Evolutionary conservation across 2,113 vertebrate genomes (phyloP), one percentile per base, ranked within the genome.

Genomic region (Lutjanus erythropterus): DNA sequence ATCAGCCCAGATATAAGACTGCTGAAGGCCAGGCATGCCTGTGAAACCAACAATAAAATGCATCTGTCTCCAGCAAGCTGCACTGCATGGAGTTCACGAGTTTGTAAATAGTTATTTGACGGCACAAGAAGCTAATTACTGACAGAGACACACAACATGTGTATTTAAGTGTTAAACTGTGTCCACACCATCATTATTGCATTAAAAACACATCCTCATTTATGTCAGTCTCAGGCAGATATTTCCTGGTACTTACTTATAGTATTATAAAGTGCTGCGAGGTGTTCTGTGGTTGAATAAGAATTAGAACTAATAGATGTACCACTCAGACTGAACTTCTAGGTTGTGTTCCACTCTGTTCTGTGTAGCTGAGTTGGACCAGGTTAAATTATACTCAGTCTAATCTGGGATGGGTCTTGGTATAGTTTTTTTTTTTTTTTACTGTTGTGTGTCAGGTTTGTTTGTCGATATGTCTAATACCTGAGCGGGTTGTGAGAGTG

Each of bases 181-280:
- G 21, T 71, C 31, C 23, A 71, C 29, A 73, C 53, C 12, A 33
- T 44, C 49, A 60, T 79, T 49, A 64, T 69, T 59, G 14, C 25
- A 56, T 71, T 27, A 27, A 31, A 46, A 78, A 52, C 21, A 47
- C 52, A 65, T 18, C 14, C 39, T 52, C 53, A 53, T 44, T n/a
- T 44, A 37, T 53, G 23, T 37, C 61, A 50, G 41, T 31, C 47
- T 67, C 19, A 29, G 61, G 31, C 59, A 46, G 65, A 59, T 71
- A 29, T 62, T 70, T 67, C 16, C 44, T 49, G 52, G 29, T 44
- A 16, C 21, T 19, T 47, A 41, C 56, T 70, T 66, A 14, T 31
- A 12, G 11, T 6, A 42, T 46, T 49, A 46, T 44, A 67, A 81
- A 75, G 9, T 19, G 7, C 15, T 56, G 18, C 59, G 41, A 25